These are phyloP conservation scores for Chaetura pelagica DNA, from an alignment of 2,113 vertebrate species.

Conservation along the genomic window DNA sequence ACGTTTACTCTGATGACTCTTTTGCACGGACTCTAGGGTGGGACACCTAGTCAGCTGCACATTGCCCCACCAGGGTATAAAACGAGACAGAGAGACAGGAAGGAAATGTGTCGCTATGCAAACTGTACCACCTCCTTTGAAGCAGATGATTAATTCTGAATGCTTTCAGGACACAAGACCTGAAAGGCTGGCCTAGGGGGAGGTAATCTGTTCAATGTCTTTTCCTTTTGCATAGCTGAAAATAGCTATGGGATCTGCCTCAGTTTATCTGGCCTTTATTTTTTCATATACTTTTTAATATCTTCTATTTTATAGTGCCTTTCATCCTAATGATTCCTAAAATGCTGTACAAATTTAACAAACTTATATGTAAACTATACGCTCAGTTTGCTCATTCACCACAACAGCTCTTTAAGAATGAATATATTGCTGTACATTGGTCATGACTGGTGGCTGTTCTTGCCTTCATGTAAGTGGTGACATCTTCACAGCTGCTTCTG, in stretches of 20 bases:
- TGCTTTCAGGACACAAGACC: constrained; percentile 18
- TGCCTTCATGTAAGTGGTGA: neutral
- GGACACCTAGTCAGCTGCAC: neutral
- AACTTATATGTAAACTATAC: neutral
- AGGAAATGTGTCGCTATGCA: neutral
- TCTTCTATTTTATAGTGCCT: neutral
- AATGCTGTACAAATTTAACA: neutral
- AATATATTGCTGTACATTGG: neutral
- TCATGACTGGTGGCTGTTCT: neutral
- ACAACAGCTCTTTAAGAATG: neutral
- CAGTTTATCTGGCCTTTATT: neutral
- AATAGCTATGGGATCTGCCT: neutral
- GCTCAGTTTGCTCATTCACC: neutral
- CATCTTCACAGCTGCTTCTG: neutral
- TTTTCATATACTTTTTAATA: neutral
- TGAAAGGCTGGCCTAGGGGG: constrained; percentile 39
- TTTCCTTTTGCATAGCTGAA: constrained; percentile 16
- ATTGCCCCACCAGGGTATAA: neutral
- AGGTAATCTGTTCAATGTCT: constrained; percentile 36
- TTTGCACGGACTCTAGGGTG: neutral
- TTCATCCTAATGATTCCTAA: constrained; percentile 7
- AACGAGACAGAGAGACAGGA: neutral
- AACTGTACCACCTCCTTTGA: constrained; percentile 37
- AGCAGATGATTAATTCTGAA: constrained; percentile 39
- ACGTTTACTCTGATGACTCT: neutral